These are phyloP conservation scores for Myotis vivesi DNA, from an alignment of 2,797 vertebrate species.

Conservation along the genomic window DNA sequence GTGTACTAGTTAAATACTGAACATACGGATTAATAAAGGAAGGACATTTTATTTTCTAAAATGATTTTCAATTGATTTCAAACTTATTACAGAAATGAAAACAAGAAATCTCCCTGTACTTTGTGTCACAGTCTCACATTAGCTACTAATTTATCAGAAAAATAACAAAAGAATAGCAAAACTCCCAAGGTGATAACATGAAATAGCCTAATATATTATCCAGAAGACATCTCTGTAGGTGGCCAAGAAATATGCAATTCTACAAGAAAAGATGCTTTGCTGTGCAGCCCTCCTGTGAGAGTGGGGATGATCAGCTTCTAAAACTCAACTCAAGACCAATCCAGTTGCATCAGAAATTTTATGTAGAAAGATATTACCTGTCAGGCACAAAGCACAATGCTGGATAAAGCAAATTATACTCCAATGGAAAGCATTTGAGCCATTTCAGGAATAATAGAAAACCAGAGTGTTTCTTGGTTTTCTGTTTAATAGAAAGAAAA, in stretches of 20 bases:
- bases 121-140: background rate
- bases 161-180: constrained; percentile 61
- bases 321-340: background rate
- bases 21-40: background rate
- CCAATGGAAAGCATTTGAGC: background rate
- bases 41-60: background rate
- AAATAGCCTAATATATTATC: constrained; percentile 74
- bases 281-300: background rate
- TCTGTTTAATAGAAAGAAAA: constrained; percentile 14
- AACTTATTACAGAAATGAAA: constrained; percentile 32
- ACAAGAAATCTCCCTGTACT: background rate
- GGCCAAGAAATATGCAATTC: constrained; percentile 56
- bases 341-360: background rate
- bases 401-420: background rate
- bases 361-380: background rate
- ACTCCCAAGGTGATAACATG: constrained; percentile 70
- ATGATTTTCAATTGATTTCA: constrained; percentile 23
- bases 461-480: background rate
- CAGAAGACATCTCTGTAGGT: constrained; percentile 55
- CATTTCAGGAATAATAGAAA: constrained; percentile 40
- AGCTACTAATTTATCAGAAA: constrained; percentile 67
- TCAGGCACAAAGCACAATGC: background rate
- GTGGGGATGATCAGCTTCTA: background rate
- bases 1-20: background rate
- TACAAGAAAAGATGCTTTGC: constrained; percentile 10